Evolutionary conservation across 2,113 vertebrate genomes (phyloP).

Genomic region (Microcebus tavaratra): DNA sequence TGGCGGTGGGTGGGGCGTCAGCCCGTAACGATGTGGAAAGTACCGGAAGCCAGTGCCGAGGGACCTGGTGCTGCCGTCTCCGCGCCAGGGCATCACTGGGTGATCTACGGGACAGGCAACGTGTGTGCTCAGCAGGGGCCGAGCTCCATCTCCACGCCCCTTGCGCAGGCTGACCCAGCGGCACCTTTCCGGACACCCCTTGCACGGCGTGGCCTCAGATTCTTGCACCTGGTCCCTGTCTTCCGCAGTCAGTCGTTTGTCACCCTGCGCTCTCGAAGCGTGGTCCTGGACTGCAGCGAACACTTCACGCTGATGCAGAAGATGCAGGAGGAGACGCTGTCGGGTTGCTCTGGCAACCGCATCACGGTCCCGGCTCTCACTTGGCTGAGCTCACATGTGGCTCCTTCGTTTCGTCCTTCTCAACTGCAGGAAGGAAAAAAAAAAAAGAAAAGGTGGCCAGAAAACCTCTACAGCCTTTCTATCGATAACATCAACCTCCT

Average conservation of each 20-base stretch:
- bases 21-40: background rate
- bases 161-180: background rate
- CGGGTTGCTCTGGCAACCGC: background rate
- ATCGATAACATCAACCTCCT: background rate
- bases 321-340: background rate
- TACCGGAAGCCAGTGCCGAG: no score
- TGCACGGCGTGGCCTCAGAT: no score
- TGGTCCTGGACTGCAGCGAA: background rate
- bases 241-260: background rate
- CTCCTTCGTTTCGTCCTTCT: background rate
- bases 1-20: accelerated
- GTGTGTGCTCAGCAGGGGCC: background rate
- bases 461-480: background rate
- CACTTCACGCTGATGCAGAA: background rate
- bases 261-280: background rate
- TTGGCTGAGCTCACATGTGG: background rate
- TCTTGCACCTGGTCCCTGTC: background rate
- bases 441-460: background rate
- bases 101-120: background rate
- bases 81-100: no score
- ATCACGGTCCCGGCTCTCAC: background rate
- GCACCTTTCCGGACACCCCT: background rate
- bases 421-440: background rate
- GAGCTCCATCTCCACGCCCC: accelerated
- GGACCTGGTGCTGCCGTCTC: no score